These are phyloP conservation scores for Zeuzera pyrina DNA, from an alignment of 2,888 invertebrate species.

Conservation along the genomic window DNA sequence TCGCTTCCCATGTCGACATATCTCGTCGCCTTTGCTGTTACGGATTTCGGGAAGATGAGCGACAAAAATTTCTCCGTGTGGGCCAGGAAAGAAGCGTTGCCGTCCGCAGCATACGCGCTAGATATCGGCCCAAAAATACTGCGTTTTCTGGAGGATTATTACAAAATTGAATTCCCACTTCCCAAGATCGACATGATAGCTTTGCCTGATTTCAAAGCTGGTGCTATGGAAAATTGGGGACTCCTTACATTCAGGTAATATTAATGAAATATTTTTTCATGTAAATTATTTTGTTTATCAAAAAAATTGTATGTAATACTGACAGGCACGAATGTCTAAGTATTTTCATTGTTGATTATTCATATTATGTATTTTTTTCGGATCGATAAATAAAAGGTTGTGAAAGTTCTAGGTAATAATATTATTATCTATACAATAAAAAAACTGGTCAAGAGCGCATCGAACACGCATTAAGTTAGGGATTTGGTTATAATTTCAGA, in stretches of 20 bases:
- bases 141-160: constrained; percentile 79
- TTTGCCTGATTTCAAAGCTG: constrained; percentile 89
- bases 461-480: too few species aligned
- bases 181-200: constrained; percentile 95
- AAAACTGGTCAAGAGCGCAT: too few species aligned
- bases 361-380: too few species aligned
- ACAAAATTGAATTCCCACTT: constrained; percentile 83
- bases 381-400: too few species aligned
- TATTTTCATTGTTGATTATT: too few species aligned
- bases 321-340: too few species aligned
- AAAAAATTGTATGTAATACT: too few species aligned
- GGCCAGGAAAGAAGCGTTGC: constrained; percentile 79
- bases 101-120: constrained; percentile 82
- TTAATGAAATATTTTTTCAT: too few species aligned
- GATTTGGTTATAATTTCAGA: too few species aligned
- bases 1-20: constrained; percentile 93
- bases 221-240: constrained; percentile 94
- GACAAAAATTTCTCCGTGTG: constrained; percentile 78
- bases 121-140: constrained; percentile 84
- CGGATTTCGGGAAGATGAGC: constrained; percentile 78
- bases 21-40: constrained; percentile 87
- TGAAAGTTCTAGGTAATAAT: too few species aligned
- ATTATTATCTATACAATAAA: too few species aligned
- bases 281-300: too few species aligned
- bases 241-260: constrained; percentile 81